Percentiles rank a stretch among this genome's conserved stretches.
Evolutionary conservation across 2,113 vertebrate genomes (phyloP).

Genomic region (Oenanthe melanoleuca): DNA sequence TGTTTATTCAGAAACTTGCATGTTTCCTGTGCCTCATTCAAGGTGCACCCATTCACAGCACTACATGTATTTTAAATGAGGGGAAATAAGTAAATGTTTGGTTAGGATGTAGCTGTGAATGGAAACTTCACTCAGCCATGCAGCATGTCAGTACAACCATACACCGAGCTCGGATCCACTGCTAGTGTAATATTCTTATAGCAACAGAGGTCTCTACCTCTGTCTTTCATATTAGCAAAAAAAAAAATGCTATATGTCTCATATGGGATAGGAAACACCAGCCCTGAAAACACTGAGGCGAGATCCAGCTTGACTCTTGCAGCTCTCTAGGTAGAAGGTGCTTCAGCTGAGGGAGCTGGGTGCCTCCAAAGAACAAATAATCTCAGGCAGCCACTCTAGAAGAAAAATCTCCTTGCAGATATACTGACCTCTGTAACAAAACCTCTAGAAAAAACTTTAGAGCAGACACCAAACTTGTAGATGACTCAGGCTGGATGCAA

Average conservation of each 20-base stretch:
- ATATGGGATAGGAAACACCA: not conserved
- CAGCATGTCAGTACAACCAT: accelerated
- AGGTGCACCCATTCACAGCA: not conserved
- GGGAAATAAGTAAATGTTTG: not conserved
- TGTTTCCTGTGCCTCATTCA: not conserved
- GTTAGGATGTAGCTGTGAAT: not conserved
- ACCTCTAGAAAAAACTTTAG: not conserved
- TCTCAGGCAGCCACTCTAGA: not conserved
- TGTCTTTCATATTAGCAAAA: not conserved
- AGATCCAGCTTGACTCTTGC: not conserved
- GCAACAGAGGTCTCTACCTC: not conserved
- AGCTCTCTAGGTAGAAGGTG: not conserved
- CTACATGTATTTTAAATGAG: not conserved
- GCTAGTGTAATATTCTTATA: not conserved
- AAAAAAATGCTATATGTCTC: not conserved
- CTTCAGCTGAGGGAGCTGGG: not conserved
- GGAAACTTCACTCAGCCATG: not conserved
- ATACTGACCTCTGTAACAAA: not conserved
- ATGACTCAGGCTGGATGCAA: not conserved
- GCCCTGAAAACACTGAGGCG: not conserved
- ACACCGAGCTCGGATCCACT: not conserved
- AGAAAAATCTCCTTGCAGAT: not conserved
- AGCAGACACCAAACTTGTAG: not conserved
- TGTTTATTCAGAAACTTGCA: not conserved
- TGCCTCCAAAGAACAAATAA: not conserved